phyloP scores from a whole-genome alignment of 1,140 invertebrate species.

The Drosophila tsacasi region DNA sequence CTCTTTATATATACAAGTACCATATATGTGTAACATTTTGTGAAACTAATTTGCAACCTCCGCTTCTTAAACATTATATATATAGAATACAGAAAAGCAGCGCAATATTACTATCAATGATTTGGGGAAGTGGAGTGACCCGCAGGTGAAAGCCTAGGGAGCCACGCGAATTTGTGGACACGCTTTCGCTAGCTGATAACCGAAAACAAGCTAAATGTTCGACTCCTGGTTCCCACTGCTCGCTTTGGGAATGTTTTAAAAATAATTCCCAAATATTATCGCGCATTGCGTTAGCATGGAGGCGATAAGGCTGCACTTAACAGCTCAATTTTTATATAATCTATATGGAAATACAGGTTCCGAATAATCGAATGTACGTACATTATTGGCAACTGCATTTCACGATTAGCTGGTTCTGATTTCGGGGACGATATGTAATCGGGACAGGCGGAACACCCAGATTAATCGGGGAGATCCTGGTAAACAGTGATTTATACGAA shows the following conservation, averaged over 20 bases:
- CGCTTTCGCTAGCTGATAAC: constrained; percentile 35
- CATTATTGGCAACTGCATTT: constrained; percentile 23
- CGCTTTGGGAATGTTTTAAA: constrained; percentile 38
- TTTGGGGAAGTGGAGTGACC: constrained; percentile 23
- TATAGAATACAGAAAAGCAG: neutral
- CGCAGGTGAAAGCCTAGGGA: constrained; percentile 19
- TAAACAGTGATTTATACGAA: constrained; percentile 43
- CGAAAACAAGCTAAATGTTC: constrained; percentile 1
- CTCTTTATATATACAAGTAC: neutral
- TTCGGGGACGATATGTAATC: constrained; percentile 33
- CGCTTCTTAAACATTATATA: too few relatives aligned
- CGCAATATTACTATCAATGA: constrained; percentile 2
- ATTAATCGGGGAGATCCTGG: constrained; percentile 44
- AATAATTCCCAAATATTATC: constrained; percentile 37
- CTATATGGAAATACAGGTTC: neutral
- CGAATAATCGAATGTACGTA: constrained; percentile 26
- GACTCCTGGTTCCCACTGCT: constrained; percentile 9
- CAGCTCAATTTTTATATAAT: constrained; percentile 21
- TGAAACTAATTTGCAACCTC: too few relatives aligned
- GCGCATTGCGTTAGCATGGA: constrained; percentile 9
- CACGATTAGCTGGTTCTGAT: constrained; percentile 34
- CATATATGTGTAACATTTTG: neutral
- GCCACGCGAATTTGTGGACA: constrained; percentile 31
- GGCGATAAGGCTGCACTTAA: constrained; percentile 42
- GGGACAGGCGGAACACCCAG: constrained; percentile 21